These are phyloP conservation scores for Caenorhabditis imperialis DNA, from an alignment of 2,888 invertebrate genomes.

Conservation along the genomic window DNA sequence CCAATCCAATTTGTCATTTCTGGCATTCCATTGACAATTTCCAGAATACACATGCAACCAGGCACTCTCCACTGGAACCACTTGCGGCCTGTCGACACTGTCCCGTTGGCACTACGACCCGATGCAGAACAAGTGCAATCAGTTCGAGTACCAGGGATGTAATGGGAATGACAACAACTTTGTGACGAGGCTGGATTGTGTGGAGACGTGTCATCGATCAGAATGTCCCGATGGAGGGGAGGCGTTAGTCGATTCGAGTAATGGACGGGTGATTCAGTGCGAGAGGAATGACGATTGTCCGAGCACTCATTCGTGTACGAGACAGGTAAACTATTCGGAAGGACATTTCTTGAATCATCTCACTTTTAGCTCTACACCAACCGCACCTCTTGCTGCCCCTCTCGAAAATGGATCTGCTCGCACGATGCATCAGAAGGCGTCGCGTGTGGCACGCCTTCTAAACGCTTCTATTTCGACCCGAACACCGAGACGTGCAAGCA, in stretches of 20 bases:
- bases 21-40: too few species aligned
- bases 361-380: conserved; percentile 39
- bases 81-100: conserved; percentile 82
- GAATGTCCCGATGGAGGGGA: conserved; percentile 66
- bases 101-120: conserved; percentile 84
- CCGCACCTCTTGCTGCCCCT: conserved; percentile 63
- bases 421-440: conserved; percentile 63
- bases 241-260: conserved; percentile 55
- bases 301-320: conserved; percentile 60
- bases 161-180: conserved; percentile 74
- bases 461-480: conserved; percentile 67
- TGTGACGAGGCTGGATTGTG: conserved; percentile 60
- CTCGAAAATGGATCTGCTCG: conserved; percentile 64
- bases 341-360: neutral
- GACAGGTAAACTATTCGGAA: conserved; percentile 23
- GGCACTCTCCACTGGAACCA: conserved; percentile 32
- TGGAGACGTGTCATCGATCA: conserved; percentile 63
- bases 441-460: conserved; percentile 59
- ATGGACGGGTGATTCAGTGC: conserved; percentile 53
- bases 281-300: conserved; percentile 57
- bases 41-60: conserved; percentile 55
- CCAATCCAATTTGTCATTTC: too few species aligned
- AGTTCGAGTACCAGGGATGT: conserved; percentile 70
- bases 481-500: conserved; percentile 56
- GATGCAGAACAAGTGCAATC: conserved; percentile 56